These are phyloP conservation scores for Cheilosia urbana DNA, from an alignment of 2,888 invertebrate species.

Conservation along the genomic window DNA sequence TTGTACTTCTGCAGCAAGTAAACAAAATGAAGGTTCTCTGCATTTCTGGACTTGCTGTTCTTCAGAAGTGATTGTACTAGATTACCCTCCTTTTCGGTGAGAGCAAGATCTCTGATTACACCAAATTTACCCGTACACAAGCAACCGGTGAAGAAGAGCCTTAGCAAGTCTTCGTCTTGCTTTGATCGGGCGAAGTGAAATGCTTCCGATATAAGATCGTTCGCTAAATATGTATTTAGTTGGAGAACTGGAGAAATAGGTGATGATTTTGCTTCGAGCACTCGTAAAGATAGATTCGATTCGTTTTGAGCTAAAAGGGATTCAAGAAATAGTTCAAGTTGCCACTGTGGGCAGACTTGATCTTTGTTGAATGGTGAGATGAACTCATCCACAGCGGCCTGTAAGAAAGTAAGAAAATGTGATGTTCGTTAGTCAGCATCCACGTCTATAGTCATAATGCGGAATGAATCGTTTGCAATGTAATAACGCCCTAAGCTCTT, in stretches of 20 bases:
- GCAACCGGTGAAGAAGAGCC: conserved; percentile 80
- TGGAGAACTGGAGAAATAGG: conserved; percentile 78
- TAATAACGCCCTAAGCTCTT: too few relatives aligned
- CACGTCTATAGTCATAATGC: background rate
- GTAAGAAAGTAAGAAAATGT: conserved; percentile 34
- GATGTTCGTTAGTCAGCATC: background rate
- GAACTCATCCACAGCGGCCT: conserved; percentile 80
- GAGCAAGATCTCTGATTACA: conserved; percentile 80
- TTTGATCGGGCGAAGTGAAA: conserved; percentile 81
- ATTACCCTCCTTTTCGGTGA: conserved; percentile 81
- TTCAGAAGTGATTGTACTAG: conserved; percentile 80
- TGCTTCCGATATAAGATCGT: conserved; percentile 82
- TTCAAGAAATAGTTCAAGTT: conserved; percentile 81
- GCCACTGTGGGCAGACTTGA: conserved; percentile 79
- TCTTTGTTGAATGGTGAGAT: conserved; percentile 80
- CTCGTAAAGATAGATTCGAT: conserved; percentile 79
- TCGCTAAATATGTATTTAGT: conserved; percentile 81
- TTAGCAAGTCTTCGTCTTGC: conserved; percentile 79
- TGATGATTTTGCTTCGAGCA: conserved; percentile 79
- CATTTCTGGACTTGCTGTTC: conserved; percentile 77
- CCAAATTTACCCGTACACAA: conserved; percentile 79
- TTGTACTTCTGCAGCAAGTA: conserved; percentile 82
- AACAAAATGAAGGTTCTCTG: conserved; percentile 81
- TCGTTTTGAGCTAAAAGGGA: conserved; percentile 79
- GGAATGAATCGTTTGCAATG: too few relatives aligned